Evolutionary conservation across 2,113 vertebrate genomes (phyloP), one percentile per base, ranked within the genome.

Genomic region (Zosterops borbonicus): DNA sequence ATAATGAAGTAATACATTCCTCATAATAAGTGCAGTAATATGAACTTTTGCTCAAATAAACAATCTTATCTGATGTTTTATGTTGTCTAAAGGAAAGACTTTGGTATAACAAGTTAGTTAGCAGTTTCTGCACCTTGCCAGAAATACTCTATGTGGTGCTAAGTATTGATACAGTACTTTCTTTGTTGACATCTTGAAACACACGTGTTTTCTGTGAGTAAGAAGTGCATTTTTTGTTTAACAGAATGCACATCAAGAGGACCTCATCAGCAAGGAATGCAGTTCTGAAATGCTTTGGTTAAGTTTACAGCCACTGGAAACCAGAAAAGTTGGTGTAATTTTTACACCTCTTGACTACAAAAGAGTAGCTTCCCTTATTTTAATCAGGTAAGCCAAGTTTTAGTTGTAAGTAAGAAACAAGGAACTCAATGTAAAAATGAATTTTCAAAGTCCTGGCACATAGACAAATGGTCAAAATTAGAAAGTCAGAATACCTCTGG

Each of bases 311-410:
- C 99, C 99, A 25, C 97, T 98, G 97, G 99, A 99, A 96, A 96
- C 92, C 67, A 98, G 97, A 90, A 98, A 98, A 69, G 92, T 99
- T 21, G 98, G 98, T 25, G 98, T 99, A 20, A 97, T 98, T 69
- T 99, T 99, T 96, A 99, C 98, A 29, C 99, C 99, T 3, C 91
- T 98, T 31, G 99, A 99, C 95, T 98, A 99, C 85, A 99, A 98
- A 94, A 98, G 98, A 80, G 98, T 99, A 78, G 95, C 98, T 71
- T 99, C 99, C 16, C 95, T 99, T 95, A 98, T 99, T 92, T 96
- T 99, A 58, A 98, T 99, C 96, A 98, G 99, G 99, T 99, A 98
- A 82, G 96, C 91, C 69, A 92, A n/a, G 46, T 78, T 86, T 59
- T n/a, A 18, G 14, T 59, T 86, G 1, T 75, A 39, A 83, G 29